phyloP scores from a whole-genome alignment of 2,797 vertebrate species.

The Poeciliopsis paucimaculata region DNA sequence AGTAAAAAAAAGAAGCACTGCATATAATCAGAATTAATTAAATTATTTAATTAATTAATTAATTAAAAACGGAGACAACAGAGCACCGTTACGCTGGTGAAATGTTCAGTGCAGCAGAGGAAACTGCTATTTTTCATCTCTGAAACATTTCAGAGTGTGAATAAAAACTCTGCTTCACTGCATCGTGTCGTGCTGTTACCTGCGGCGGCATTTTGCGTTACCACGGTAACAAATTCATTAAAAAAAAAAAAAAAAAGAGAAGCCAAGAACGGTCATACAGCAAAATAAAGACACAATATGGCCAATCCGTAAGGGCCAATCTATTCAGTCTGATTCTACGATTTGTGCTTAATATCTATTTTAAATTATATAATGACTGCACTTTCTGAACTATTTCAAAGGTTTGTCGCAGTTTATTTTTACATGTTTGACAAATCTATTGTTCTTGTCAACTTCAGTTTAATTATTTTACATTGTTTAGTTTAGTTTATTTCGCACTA shows the following conservation, averaged over 20 bases:
- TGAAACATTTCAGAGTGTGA: not conserved
- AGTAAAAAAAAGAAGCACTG: not conserved
- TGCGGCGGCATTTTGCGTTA: not conserved
- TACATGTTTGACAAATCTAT: too few relatives aligned
- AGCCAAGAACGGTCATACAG: not conserved
- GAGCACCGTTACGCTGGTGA: not conserved
- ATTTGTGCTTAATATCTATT: too few relatives aligned
- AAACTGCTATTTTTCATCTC: not conserved
- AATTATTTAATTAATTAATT: too few relatives aligned
- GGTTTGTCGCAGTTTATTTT: too few relatives aligned
- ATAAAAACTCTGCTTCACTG: not conserved
- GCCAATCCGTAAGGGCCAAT: too few relatives aligned
- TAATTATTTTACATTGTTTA: too few relatives aligned
- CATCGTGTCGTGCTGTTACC: not conserved
- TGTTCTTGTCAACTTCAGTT: too few relatives aligned
- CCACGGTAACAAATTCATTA: not conserved
- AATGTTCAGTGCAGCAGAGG: not conserved
- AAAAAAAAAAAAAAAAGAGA: not conserved
- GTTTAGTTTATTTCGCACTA: too few relatives aligned
- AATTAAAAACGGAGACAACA: not conserved
- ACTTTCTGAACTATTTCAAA: too few relatives aligned
- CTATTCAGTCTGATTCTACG: too few relatives aligned
- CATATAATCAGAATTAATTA: not conserved
- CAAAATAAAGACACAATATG: not conserved
- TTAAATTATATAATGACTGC: too few relatives aligned